A percentile compares a stretch with the other conserved stretches of the same genome.
These are phyloP conservation scores for Drosophila littoralis DNA, from an alignment of 1,140 invertebrate genomes.

Conservation along the genomic window DNA sequence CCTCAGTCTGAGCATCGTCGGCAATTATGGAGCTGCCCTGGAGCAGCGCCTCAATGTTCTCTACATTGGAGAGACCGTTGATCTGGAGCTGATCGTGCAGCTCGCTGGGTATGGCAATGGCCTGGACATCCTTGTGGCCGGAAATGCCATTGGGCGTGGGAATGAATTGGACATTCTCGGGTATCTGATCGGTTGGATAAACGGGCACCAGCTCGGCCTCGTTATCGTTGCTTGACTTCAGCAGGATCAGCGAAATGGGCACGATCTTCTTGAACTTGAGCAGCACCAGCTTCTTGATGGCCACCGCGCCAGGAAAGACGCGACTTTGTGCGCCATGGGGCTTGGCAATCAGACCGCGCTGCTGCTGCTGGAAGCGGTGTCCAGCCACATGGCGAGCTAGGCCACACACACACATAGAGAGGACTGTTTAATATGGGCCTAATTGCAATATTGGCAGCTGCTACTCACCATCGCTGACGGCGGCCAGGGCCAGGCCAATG, in stretches of 20 bases:
- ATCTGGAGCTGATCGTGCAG: slow-evolving; percentile 78
- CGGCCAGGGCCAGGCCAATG: slow-evolving; percentile 57
- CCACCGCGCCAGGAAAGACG: slow-evolving; percentile 77
- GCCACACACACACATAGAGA: too few relatives aligned
- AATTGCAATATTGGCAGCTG: neutral
- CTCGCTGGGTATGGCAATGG: slow-evolving; percentile 78
- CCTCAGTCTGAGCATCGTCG: slow-evolving; percentile 27
- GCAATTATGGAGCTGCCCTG: slow-evolving; percentile 65
- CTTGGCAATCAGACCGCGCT: slow-evolving; percentile 59
- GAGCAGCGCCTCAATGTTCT: slow-evolving; percentile 76
- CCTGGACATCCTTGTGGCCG: slow-evolving; percentile 79
- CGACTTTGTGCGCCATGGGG: slow-evolving; percentile 65
- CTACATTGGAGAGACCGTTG: slow-evolving; percentile 72
- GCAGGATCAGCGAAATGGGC: slow-evolving; percentile 75
- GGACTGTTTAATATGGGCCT: neutral
- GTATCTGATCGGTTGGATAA: slow-evolving; percentile 79
- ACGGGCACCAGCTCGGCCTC: slow-evolving; percentile 80
- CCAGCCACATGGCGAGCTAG: slow-evolving; percentile 63
- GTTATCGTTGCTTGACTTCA: slow-evolving; percentile 76
- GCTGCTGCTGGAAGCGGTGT: slow-evolving; percentile 46
- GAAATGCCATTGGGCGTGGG: slow-evolving; percentile 81
- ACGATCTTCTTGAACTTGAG: slow-evolving; percentile 82
- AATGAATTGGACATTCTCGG: slow-evolving; percentile 78
- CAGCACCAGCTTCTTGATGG: slow-evolving; percentile 80
- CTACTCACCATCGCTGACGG: slow-evolving; percentile 62